Evolutionary conservation across 2,797 vertebrate genomes (phyloP), one percentile per base, ranked within the genome.

Genomic region (Urophycis tenuis): DNA sequence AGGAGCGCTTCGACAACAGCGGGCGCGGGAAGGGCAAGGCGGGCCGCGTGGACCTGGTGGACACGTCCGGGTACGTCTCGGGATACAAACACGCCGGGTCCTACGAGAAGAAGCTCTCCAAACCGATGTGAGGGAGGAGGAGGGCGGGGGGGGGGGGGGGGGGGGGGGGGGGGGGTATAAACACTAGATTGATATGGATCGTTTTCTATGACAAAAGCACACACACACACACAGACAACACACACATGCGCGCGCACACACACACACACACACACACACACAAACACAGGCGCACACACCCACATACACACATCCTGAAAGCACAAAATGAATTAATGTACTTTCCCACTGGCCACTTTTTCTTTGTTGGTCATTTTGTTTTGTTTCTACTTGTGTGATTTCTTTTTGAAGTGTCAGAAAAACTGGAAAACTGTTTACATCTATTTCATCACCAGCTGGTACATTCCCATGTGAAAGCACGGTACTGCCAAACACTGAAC

Each of bases 31-130:
- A 95, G 90, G 97, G 97, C 81, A 97, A 93, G 90, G 96, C 97
- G 0, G 97, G 97, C 19, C 94, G 97, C 3, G 96, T 97, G 81
- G 96, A 99, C 83, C 78, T 96, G 86, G 94, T 96, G 82, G 95
- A 99, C 84, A 92, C 91, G 22, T 97, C 96, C 0, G 97, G 97
- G 87, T 98, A 98, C 4, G 97, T 99, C 84, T 92, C 95, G 0
- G 96, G 96, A 85, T 99, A 99, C 92, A 99, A 97, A 90, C 96
- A 98, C 12, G 93, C 92, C 8, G 97, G 97, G 85, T 92, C 96
- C 0, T 99, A 99, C 0, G 95, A 97, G 90, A 95, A 98, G 91
- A 99, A 99, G 91, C 92, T 96, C 73, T 89, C 75, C 80, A 93
- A 93, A 85, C 92, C 91, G 35, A 85, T 92, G 90, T 93, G 88